phyloP scores from a whole-genome alignment of 1,140 invertebrate genomes.

The Vanessa tameamea region DNA sequence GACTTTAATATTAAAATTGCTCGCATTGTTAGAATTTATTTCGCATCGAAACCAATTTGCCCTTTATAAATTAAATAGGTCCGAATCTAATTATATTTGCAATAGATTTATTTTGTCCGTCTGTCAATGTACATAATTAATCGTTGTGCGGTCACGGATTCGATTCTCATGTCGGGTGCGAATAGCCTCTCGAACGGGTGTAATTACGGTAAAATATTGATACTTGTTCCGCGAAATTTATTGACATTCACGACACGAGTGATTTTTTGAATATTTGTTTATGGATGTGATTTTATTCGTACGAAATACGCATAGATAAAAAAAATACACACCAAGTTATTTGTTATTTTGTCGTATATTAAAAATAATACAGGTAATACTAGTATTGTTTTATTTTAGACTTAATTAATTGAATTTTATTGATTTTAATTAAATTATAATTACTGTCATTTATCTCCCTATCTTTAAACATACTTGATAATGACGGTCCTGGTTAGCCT shows the following conservation, averaged over 20 bases:
- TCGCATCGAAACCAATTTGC: constrained; percentile 1
- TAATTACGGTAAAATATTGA: constrained; percentile 28
- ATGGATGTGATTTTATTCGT: too few relatives aligned
- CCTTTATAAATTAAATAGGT: constrained; percentile 27
- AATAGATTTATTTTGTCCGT: constrained; percentile 39
- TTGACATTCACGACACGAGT: background rate
- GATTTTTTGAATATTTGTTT: background rate
- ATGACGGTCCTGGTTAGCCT: too few relatives aligned
- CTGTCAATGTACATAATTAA: constrained; percentile 38
- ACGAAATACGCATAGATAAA: too few relatives aligned
- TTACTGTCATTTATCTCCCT: too few relatives aligned
- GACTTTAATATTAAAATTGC: constrained; percentile 12
- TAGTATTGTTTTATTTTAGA: too few relatives aligned
- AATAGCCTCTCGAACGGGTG: constrained; percentile 14
- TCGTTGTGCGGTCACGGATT: constrained; percentile 32
- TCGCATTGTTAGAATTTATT: constrained; percentile 17
- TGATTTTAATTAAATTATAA: too few relatives aligned
- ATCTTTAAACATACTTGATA: too few relatives aligned
- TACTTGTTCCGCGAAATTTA: constrained; percentile 1
- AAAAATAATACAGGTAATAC: too few relatives aligned
- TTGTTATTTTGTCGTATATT: too few relatives aligned
- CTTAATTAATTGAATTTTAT: too few relatives aligned
- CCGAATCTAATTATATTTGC: constrained; percentile 40
- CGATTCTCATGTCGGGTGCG: constrained; percentile 27
- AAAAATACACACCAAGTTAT: too few relatives aligned